These are phyloP conservation scores for Anhinga anhinga DNA, from an alignment of 2,113 vertebrate species.

Conservation along the genomic window DNA sequence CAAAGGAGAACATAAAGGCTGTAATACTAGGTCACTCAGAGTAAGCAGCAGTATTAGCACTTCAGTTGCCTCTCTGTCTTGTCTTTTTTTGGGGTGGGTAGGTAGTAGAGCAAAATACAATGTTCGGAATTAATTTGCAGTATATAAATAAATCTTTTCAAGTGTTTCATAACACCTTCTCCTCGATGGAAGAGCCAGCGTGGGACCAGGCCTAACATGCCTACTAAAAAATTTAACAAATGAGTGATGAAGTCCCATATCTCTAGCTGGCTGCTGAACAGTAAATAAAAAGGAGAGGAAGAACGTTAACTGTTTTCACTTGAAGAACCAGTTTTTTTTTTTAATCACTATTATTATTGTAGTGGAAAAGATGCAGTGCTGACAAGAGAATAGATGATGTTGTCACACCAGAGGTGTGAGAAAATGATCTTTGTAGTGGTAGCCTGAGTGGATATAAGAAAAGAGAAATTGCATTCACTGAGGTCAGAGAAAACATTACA, in stretches of 20 bases:
- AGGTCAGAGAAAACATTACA: neutral
- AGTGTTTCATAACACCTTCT: neutral
- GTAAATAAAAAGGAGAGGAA: neutral
- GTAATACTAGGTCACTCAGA: neutral
- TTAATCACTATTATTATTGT: neutral
- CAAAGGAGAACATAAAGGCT: neutral
- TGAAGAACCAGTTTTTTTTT: neutral
- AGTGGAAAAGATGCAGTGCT: neutral
- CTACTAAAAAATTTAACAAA: neutral
- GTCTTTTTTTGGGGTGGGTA: neutral
- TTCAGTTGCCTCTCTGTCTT: neutral
- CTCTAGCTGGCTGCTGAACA: neutral
- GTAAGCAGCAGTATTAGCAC: neutral
- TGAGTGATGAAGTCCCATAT: neutral
- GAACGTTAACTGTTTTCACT: neutral
- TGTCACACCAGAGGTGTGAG: neutral
- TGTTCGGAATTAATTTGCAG: neutral
- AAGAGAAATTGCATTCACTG: neutral
- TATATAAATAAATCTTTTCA: neutral
- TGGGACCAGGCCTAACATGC: neutral
- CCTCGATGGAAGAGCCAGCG: neutral
- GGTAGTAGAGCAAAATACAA: neutral
- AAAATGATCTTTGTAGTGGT: neutral
- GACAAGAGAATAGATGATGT: neutral
- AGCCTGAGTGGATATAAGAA: neutral